Evolutionary conservation across 23 tunicate species (phyloP).

Genomic region (Styela plicata): DNA sequence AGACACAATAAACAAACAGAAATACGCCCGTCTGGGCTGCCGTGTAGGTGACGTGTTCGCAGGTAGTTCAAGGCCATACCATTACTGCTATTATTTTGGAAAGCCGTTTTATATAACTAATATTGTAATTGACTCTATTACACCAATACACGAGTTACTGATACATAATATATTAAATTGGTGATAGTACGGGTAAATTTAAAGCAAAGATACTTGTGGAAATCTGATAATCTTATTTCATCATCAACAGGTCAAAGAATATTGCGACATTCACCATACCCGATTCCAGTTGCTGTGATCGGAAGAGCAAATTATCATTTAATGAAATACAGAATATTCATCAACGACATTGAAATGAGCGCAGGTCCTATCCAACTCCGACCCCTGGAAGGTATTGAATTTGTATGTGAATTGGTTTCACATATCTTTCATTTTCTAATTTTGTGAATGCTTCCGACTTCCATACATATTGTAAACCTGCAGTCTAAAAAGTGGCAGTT

Average conservation of each 20-base stretch:
- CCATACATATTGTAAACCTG: background rate
- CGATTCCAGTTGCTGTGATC: background rate
- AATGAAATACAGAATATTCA: background rate
- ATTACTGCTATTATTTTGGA: background rate
- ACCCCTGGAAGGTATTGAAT: background rate
- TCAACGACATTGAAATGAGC: background rate
- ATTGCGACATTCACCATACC: background rate
- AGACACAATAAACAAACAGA: too few species aligned
- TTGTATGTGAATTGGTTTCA: background rate
- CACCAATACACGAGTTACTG: background rate
- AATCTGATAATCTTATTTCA: background rate
- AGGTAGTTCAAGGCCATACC: too few species aligned
- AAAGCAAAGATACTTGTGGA: too few species aligned
- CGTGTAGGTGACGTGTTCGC: too few species aligned
- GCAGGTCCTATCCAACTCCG: background rate
- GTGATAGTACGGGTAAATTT: too few species aligned
- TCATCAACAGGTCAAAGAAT: background rate
- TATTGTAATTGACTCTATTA: too few species aligned
- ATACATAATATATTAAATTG: background rate
- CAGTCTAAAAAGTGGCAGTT: background rate
- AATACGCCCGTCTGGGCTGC: too few species aligned
- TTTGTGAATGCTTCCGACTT: too few species aligned
- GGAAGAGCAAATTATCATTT: background rate
- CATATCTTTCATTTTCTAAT: background rate
- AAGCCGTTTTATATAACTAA: background rate